Conservation (phyloP, 2,113 vertebrate species). For the Vulpes ferrilata region DNA sequence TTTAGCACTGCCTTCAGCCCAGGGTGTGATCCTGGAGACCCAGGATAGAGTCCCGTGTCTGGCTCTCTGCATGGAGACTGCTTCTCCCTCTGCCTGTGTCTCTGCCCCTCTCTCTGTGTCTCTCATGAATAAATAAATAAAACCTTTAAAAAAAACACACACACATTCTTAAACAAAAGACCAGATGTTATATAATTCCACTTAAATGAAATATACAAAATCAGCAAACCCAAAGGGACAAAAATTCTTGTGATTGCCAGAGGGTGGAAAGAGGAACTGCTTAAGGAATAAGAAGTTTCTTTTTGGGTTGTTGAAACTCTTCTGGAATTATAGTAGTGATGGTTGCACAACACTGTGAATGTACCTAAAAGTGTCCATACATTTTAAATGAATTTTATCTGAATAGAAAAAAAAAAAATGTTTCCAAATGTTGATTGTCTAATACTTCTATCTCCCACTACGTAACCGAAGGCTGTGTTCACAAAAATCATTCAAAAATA, state of each 20-base stretch:
- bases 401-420: background rate
- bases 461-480: background rate
- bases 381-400: conserved; percentile 37
- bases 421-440: background rate
- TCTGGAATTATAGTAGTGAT: background rate
- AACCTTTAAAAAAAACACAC: too few relatives aligned
- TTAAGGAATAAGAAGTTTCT: background rate
- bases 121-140: too few relatives aligned
- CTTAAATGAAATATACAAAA: background rate
- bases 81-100: too few relatives aligned
- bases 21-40: too few relatives aligned
- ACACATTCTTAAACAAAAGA: background rate
- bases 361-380: background rate
- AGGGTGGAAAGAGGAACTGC: background rate
- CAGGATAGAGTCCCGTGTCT: too few relatives aligned
- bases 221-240: background rate
- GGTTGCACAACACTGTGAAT: background rate
- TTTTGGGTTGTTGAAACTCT: background rate
- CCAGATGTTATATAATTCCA: background rate
- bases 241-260: background rate
- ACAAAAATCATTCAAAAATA: conserved; percentile 44
- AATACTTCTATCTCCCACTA: background rate
- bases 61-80: too few relatives aligned
- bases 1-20: too few relatives aligned
- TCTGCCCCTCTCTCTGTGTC: too few relatives aligned